Evolutionary conservation across 2,797 vertebrate species (phyloP), one percentile per base, ranked within the genome.

Genomic region (Chloroceryle inda): DNA sequence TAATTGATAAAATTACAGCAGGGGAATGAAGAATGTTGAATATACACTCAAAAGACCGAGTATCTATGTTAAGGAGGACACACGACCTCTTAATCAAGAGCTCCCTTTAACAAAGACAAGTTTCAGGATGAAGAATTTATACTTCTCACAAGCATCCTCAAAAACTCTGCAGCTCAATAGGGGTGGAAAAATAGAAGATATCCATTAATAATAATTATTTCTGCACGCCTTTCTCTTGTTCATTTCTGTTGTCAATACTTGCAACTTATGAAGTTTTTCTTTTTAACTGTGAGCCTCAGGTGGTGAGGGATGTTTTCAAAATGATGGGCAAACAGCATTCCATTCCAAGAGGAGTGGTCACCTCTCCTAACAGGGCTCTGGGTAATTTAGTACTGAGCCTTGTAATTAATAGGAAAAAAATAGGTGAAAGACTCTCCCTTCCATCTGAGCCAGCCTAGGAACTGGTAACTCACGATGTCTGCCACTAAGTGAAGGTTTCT

Each of bases 321-420:
- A 29, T 10, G 18, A 84, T 71, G 45, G 69, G 47, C 35, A 40
- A 89, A 85, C 58, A 37, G 31, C 74, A 91, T 96, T 94, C 89
- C 91, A 73, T 50, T 73, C 50, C 68, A 82, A 33, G 2, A 52
- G 77, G 47, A 85, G 78, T 0, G 0, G 77, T 63, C 42, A 40
- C 49, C 17, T 76, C 55, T 87, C 38, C 71, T 79, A 75, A 79
- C 50, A 92, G 42, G 7, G n/a, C 47, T 62, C 59, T 71, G 47
- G 62, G 81, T 88, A 47, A 50, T 81, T 90, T 44, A 78, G 21
- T 67, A 78, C 40, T 29, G 8, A 5, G 31, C 27, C 71, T 68
- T 85, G 18, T 91, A 95, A 97, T 95, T 94, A 91, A 50, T 23
- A 63, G 20, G 45, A 29, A 81, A 80, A 50, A 86, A 40, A 78